A percentile compares a stretch with the other conserved stretches of the same genome.
Evolutionary conservation across 2,797 vertebrate species (phyloP).

Genomic region (Anguilla anguilla): DNA sequence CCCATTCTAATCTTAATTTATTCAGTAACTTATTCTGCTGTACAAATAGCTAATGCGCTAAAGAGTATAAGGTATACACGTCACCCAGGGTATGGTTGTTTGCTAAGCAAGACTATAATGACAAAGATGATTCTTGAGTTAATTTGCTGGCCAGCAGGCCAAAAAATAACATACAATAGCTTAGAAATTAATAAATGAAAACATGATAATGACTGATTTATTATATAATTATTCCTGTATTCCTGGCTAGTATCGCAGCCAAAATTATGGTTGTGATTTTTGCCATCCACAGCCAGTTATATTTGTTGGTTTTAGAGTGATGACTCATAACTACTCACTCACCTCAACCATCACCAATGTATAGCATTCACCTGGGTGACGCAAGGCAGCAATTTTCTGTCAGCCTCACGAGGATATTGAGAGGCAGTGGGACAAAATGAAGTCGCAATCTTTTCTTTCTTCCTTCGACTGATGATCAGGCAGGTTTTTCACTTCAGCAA

Average conservation of each 20-base stretch:
- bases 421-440: not conserved
- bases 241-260: not conserved
- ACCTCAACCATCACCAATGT: not conserved
- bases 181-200: too few relatives aligned
- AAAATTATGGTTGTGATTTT: not conserved
- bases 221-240: not conserved
- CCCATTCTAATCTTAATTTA: not conserved
- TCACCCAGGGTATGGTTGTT: not conserved
- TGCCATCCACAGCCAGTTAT: not conserved
- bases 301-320: not conserved
- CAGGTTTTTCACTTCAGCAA: not conserved
- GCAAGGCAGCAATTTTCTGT: not conserved
- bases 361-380: not conserved
- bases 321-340: not conserved
- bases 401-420: not conserved
- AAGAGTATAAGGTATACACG: not conserved
- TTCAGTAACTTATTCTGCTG: not conserved
- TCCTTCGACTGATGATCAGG: not conserved
- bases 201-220: not conserved
- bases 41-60: not conserved
- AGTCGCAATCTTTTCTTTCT: too few relatives aligned
- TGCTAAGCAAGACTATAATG: not conserved
- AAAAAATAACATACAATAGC: too few relatives aligned
- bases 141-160: not conserved
- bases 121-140: not conserved